Evolutionary conservation across 2,113 vertebrate species (phyloP).

Genomic region (Sinocyclocheilus maitianheensis): DNA sequence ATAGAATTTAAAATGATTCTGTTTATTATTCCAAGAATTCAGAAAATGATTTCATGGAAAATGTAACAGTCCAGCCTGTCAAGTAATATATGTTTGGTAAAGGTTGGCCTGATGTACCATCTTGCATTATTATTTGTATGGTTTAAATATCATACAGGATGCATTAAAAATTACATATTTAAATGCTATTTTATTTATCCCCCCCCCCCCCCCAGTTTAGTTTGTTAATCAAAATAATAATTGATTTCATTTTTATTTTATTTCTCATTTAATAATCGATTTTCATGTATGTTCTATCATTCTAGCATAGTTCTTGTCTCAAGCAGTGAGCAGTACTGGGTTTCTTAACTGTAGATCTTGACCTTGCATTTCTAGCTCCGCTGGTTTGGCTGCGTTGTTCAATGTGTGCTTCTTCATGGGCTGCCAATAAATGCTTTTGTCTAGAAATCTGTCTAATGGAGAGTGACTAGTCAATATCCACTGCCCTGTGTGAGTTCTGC

Average conservation of each 20-base stretch:
- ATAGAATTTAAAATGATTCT: not conserved
- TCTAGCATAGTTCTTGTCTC: not conserved
- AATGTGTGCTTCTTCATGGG: not conserved
- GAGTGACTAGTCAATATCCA: slow-evolving; percentile 11
- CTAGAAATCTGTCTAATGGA: slow-evolving; percentile 19
- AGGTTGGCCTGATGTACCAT: no score
- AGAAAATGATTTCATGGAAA: not conserved
- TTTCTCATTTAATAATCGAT: not conserved
- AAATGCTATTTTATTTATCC: not conserved
- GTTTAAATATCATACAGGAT: not conserved
- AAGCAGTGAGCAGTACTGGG: not conserved
- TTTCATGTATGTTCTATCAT: not conserved
- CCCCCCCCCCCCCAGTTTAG: no score
- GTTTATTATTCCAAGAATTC: not conserved
- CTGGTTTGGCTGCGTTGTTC: not conserved
- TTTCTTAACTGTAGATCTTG: slow-evolving; percentile 2
- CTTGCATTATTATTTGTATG: no score
- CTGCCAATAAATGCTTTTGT: slow-evolving; percentile 13
- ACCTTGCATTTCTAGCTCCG: not conserved
- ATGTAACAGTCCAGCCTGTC: not conserved
- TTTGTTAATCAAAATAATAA: not conserved
- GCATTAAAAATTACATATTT: not conserved
- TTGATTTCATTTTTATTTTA: not conserved
- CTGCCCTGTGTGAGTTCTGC: not conserved
- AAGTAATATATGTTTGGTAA: no score